Evolutionary conservation across 2,888 invertebrate genomes (phyloP).

Genomic region (Zaprionus obscuricornis): DNA sequence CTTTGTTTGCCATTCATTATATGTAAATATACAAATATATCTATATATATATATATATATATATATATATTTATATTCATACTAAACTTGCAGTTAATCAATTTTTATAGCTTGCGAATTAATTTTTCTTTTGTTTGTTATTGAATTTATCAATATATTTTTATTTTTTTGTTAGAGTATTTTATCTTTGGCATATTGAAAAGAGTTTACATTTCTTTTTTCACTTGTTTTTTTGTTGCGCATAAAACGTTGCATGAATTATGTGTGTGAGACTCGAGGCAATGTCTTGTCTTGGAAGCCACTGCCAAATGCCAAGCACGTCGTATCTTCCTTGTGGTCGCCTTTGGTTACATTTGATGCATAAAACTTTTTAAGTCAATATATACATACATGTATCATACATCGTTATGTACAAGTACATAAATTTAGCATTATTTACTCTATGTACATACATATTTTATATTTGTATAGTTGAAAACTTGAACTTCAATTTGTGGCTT

Average conservation of each 20-base stretch:
- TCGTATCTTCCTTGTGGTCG: constrained; percentile 49
- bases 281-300: constrained; percentile 45
- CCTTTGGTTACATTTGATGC: constrained; percentile 75
- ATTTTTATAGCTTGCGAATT: too few relatives aligned
- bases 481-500: constrained; percentile 17
- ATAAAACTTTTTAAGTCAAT: constrained; percentile 68
- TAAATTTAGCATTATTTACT: too few relatives aligned
- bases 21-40: too few relatives aligned
- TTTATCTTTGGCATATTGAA: not conserved
- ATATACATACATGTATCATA: constrained; percentile 1
- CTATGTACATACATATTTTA: constrained; percentile 11
- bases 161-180: constrained; percentile 31
- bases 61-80: too few relatives aligned
- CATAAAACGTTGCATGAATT: constrained; percentile 67
- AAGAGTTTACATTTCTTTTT: constrained; percentile 15
- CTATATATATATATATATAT: too few relatives aligned
- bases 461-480: constrained; percentile 46
- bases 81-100: too few relatives aligned
- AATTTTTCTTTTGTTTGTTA: constrained; percentile 8
- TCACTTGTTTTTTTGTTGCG: constrained; percentile 27
- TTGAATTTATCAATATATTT: too few relatives aligned
- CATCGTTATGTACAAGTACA: not conserved
- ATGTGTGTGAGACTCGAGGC: constrained; percentile 45
- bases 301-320: constrained; percentile 69
- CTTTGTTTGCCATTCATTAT: too few relatives aligned